These are phyloP conservation scores for Enteromius viviparus DNA, from an alignment of 2,797 vertebrate genomes.

Conservation along the genomic window DNA sequence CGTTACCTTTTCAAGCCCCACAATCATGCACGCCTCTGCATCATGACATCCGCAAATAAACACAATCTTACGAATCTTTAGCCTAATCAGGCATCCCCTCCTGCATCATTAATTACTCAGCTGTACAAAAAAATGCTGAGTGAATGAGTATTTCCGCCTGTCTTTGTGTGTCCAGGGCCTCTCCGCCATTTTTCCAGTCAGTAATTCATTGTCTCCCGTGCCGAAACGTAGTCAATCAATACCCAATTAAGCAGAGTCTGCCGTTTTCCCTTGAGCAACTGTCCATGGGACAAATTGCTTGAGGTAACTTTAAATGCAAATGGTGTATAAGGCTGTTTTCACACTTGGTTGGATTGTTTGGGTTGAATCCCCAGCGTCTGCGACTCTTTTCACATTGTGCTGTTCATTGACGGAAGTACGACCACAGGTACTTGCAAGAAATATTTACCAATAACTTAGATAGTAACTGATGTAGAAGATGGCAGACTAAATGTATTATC, in stretches of 20 bases:
- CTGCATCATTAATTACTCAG: slow-evolving; percentile 66
- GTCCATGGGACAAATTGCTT: slow-evolving; percentile 33
- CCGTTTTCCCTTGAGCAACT: slow-evolving; percentile 30
- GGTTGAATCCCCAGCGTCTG: neutral
- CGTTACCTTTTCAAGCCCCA: slow-evolving; percentile 30
- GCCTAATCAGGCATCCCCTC: slow-evolving; percentile 53
- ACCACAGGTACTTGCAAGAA: neutral
- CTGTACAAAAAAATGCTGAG: slow-evolving; percentile 68
- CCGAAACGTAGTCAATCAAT: slow-evolving; percentile 75
- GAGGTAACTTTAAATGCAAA: slow-evolving; percentile 74
- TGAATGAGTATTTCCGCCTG: slow-evolving; percentile 66
- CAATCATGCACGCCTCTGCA: slow-evolving; percentile 37
- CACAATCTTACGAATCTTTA: slow-evolving; percentile 55
- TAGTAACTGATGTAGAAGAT: neutral
- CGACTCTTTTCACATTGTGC: neutral
- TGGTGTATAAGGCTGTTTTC: slow-evolving; percentile 44
- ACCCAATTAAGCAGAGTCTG: slow-evolving; percentile 73
- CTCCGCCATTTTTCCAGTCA: slow-evolving; percentile 59
- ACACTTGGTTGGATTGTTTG: slow-evolving; percentile 16
- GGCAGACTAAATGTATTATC: neutral
- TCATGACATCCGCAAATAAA: slow-evolving; percentile 70
- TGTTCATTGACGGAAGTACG: neutral
- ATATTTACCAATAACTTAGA: neutral
- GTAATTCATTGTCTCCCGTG: slow-evolving; percentile 71
- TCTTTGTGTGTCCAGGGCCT: slow-evolving; percentile 35